A percentile compares a stretch with the other conserved stretches of the same genome.
These are phyloP conservation scores for Crotalus tigris DNA, from an alignment of 2,113 vertebrate genomes.

Conservation along the genomic window DNA sequence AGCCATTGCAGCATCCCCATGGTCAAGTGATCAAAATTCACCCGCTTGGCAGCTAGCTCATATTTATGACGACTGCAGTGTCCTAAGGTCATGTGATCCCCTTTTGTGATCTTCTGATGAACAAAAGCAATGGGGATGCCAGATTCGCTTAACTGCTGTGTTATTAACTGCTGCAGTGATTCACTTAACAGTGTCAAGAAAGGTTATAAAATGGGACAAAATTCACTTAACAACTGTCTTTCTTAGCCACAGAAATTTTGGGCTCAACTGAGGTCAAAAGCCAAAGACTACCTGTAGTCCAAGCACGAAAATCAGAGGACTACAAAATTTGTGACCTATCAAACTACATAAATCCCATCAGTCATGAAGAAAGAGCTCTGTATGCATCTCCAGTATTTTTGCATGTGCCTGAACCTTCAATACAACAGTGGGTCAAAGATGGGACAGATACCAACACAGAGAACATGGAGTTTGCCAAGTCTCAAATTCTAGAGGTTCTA, in stretches of 20 bases:
- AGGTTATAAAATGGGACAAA: no score
- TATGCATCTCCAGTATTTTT: not conserved
- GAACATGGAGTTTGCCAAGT: not conserved
- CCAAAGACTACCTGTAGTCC: not conserved
- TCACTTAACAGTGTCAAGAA: no score
- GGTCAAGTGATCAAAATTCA: not conserved
- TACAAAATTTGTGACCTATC: not conserved
- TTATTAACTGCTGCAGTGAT: no score
- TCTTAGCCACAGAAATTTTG: not conserved
- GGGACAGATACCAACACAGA: not conserved
- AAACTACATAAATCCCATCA: not conserved
- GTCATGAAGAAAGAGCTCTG: not conserved
- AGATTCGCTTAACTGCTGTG: no score
- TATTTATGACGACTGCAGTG: not conserved
- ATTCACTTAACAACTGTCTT: not conserved
- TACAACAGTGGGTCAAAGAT: not conserved
- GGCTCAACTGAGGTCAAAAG: not conserved
- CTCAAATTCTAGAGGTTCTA: not conserved
- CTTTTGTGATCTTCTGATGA: no score
- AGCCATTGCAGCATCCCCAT: not conserved
- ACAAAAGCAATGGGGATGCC: no score
- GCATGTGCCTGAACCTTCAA: not conserved
- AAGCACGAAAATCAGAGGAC: not conserved
- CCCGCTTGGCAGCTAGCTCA: not conserved
- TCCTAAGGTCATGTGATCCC: not conserved